Evolutionary conservation across 1,140 invertebrate species (phyloP).

Genomic region (Gerris buenoi): DNA sequence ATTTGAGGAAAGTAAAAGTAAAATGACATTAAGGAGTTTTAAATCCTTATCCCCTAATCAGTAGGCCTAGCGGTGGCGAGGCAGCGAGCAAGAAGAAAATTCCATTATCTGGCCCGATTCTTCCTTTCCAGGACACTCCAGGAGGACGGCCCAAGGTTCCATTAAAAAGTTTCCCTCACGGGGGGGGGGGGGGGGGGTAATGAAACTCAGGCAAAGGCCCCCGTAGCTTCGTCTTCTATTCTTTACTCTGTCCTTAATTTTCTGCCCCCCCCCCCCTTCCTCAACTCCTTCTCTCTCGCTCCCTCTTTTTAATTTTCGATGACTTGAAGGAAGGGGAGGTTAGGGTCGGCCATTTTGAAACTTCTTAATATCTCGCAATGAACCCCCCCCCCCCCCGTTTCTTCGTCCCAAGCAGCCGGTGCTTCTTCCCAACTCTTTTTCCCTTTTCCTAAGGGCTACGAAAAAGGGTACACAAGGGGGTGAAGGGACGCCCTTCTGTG

Average conservation of each 20-base stretch:
- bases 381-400: neutral
- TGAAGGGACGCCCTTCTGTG: neutral
- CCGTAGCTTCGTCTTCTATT: neutral
- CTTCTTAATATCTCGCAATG: conserved; percentile 22
- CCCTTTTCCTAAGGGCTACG: no score
- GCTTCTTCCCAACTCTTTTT: no score
- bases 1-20: neutral
- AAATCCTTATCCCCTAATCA: neutral
- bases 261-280: neutral
- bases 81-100: neutral
- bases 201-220: conserved; percentile 1
- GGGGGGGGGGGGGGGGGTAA: neutral
- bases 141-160: neutral
- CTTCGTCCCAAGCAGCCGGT: no score
- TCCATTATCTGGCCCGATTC: conserved; percentile 7
- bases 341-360: conserved; percentile 24
- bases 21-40: neutral
- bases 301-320: conserved; percentile 23
- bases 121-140: neutral
- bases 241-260: neutral
- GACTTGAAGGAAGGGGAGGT: conserved; percentile 11
- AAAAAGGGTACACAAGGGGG: no score
- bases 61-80: no score
- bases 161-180: conserved; percentile 4
- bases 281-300: conserved; percentile 12